A percentile compares a stretch with the other conserved stretches of the same genome.
Evolutionary conservation across 2,797 vertebrate species (phyloP).

Genomic region (Danionella dracula): DNA sequence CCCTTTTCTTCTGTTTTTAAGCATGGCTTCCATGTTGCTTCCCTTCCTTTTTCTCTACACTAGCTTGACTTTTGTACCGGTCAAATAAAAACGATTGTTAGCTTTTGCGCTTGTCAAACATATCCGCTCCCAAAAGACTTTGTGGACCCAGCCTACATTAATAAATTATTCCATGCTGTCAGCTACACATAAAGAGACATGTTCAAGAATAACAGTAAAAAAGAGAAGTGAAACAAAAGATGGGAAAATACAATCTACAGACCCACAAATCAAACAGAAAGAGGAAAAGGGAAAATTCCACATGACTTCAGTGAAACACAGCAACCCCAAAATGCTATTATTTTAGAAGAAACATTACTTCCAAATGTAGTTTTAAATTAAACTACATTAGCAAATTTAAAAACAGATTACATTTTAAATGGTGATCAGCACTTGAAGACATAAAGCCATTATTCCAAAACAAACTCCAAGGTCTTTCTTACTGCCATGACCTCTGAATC

Average conservation of each 20-base stretch:
- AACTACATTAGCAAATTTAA: too few species aligned
- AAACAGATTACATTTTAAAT: too few species aligned
- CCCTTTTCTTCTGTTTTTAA: too few species aligned
- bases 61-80: not conserved
- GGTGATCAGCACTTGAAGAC: too few species aligned
- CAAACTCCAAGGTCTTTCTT: not conserved
- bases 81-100: not conserved
- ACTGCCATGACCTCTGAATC: not conserved
- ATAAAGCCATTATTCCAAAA: not conserved
- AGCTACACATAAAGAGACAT: slow-evolving; percentile 40
- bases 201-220: slow-evolving; percentile 16
- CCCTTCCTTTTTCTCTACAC: not conserved
- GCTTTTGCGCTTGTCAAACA: slow-evolving; percentile 19
- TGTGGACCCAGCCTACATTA: slow-evolving; percentile 62
- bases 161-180: slow-evolving; percentile 62
- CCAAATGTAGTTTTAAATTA: too few species aligned
- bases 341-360: too few species aligned
- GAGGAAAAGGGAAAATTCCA: not conserved
- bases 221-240: not conserved
- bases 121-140: slow-evolving; percentile 59
- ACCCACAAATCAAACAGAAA: not conserved
- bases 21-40: not conserved
- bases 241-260: slow-evolving; percentile 13
- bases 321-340: too few species aligned
- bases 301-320: slow-evolving; percentile 3